Base-by-base conservation (phyloP, 1,140 invertebrate species). In the Danaus plexippus region DNA sequence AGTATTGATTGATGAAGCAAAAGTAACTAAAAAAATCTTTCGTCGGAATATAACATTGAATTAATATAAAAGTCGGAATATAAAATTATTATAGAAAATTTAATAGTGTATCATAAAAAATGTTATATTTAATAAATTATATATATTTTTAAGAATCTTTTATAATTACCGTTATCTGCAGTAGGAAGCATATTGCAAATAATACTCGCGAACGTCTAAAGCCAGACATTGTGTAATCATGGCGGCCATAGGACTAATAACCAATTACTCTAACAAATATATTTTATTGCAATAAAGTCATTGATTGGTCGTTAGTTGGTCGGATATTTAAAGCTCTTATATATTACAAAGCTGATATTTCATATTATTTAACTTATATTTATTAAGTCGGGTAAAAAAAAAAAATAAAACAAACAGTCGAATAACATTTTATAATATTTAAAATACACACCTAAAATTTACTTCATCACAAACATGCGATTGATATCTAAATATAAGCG, bases 381-480 rank as follows among this genome's bases (percentile, higher is more conserved):
- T 32, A 15, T 32, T 32, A 32, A 4, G 5, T 41, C 11, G n/a
- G n/a, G 32, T 9, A 40, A 47, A 75, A 68, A 67, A 59, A 73
- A 71, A 40, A 47, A 75, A 68, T 69, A 59, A 73, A 71, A 72
- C 64, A 60, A 49, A 57, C 48, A 52, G 56, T 79, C 60, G 72
- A 78, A 77, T 81, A 86, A 86, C 83, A 83, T 80, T 80, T 83
- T 84, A 75, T 84, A 80, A 83, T 86, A 70, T 80, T 81, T 85
- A 80, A 81, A 85, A 83, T 85, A 82, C 80, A 84, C 80, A 83
- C 78, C 75, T 83, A 86, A 77, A 83, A 76, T 75, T 73, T 65
- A 74, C 78, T 71, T 77, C 68, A 81, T 77, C 76, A 78, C 76
- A 80, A 81, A 82, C 73, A 79, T 71, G 66, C 71, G 75, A 32